Evolutionary conservation across 2,888 invertebrate species (phyloP).

Genomic region (Fissipunctia ypsillon): DNA sequence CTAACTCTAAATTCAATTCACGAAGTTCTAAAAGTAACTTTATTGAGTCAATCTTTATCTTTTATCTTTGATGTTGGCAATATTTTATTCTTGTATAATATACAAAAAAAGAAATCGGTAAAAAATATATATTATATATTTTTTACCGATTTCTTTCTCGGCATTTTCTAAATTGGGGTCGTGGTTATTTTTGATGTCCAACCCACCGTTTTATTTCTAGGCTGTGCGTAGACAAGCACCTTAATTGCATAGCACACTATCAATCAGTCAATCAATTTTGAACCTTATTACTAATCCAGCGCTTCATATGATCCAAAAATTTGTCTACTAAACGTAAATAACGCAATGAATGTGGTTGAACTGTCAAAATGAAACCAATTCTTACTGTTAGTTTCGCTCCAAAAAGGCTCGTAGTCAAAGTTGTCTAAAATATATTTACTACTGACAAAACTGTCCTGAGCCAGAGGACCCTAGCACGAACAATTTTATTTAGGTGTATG

Average conservation of each 20-base stretch:
- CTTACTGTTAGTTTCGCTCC: too few relatives aligned
- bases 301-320: too few relatives aligned
- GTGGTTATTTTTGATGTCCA: slow-evolving; percentile 1
- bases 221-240: background rate
- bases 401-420: background rate
- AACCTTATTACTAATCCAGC: too few relatives aligned
- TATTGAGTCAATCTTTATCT: slow-evolving; percentile 51
- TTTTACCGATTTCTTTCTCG: slow-evolving; percentile 17
- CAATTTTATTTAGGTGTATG: too few relatives aligned
- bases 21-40: slow-evolving; percentile 36
- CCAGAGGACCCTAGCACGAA: too few relatives aligned
- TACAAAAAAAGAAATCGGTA: too few relatives aligned
- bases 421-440: background rate
- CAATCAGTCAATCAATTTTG: too few relatives aligned
- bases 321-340: too few relatives aligned
- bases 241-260: too few relatives aligned
- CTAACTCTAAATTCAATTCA: slow-evolving; percentile 41
- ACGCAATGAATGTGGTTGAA: too few relatives aligned
- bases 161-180: slow-evolving; percentile 1
- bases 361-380: too few relatives aligned
- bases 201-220: slow-evolving; percentile 13
- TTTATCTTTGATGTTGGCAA: slow-evolving; percentile 32
- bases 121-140: too few relatives aligned
- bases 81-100: slow-evolving; percentile 38
- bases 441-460: background rate